Conservation (phyloP, 2,113 vertebrate species). For the Carassius gibelio region DNA sequence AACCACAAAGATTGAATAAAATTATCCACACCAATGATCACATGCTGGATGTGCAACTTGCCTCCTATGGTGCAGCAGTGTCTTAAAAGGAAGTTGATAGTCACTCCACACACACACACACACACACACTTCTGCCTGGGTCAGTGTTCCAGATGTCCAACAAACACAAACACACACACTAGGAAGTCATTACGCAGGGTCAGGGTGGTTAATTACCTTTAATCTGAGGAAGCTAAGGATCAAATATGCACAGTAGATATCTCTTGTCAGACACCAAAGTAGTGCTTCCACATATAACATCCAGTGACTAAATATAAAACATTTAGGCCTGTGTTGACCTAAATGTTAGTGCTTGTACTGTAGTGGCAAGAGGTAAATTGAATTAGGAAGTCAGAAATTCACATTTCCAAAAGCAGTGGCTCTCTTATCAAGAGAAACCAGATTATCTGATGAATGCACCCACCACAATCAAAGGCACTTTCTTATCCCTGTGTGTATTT, state of each 20-base stretch:
- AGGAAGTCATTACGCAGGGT: neutral
- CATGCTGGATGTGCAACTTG: neutral
- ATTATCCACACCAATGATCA: neutral
- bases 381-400: neutral
- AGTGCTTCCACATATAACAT: neutral
- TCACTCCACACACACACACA: neutral
- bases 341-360: neutral
- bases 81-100: too few species aligned
- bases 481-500: slow-evolving; percentile 20
- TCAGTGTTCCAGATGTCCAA: slow-evolving; percentile 16
- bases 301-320: neutral
- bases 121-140: neutral
- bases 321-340: neutral
- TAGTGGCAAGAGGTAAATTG: neutral
- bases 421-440: slow-evolving; percentile 31
- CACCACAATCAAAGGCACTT: slow-evolving; percentile 57
- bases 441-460: slow-evolving; percentile 68
- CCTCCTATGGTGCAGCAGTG: neutral
- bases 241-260: slow-evolving; percentile 5
- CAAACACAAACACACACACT: slow-evolving; percentile 16
- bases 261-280: neutral
- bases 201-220: slow-evolving; percentile 54
- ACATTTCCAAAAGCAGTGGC: neutral
- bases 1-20: neutral
- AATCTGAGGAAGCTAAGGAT: slow-evolving; percentile 55